A percentile compares a stretch with the other conserved stretches of the same genome.
These are phyloP conservation scores for Cuniculus paca DNA, from an alignment of 2,797 vertebrate genomes.

Conservation along the genomic window DNA sequence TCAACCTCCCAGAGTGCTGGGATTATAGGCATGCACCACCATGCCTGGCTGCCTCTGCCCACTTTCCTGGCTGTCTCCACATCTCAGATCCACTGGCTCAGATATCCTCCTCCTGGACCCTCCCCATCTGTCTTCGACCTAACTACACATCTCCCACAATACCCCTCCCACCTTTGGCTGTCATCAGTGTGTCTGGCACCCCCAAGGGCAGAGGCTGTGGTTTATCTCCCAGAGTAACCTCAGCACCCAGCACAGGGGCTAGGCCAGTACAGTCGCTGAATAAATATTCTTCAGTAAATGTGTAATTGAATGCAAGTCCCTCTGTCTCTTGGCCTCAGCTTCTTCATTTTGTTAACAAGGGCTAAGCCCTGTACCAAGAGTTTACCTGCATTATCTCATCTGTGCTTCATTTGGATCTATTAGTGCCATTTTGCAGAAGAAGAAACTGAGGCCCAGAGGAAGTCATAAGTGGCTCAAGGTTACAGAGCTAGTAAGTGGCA, in stretches of 20 bases:
- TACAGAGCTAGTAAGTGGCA: not conserved
- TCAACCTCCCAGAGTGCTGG: not conserved
- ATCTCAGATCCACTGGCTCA: not conserved
- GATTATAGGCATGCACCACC: not conserved
- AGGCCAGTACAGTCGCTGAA: not conserved
- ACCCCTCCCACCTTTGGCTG: not conserved
- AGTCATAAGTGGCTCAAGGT: not conserved
- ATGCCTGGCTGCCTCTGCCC: not conserved
- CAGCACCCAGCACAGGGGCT: not conserved
- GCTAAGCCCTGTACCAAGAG: not conserved
- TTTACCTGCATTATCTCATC: not conserved
- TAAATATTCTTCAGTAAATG: not conserved
- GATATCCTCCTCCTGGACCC: not conserved
- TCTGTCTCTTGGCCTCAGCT: not conserved
- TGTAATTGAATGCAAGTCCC: not conserved
- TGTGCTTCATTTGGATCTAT: not conserved
- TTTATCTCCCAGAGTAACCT: not conserved
- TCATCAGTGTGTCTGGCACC: not conserved
- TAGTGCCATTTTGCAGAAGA: not conserved
- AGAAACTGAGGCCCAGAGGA: constrained; percentile 2
- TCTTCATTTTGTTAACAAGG: not conserved
- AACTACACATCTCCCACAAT: no score
- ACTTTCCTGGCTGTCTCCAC: not conserved
- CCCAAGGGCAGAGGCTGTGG: not conserved
- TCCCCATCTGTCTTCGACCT: not conserved